phyloP scores from a whole-genome alignment of 1,140 invertebrate genomes.

The Bactericera cockerelli region DNA sequence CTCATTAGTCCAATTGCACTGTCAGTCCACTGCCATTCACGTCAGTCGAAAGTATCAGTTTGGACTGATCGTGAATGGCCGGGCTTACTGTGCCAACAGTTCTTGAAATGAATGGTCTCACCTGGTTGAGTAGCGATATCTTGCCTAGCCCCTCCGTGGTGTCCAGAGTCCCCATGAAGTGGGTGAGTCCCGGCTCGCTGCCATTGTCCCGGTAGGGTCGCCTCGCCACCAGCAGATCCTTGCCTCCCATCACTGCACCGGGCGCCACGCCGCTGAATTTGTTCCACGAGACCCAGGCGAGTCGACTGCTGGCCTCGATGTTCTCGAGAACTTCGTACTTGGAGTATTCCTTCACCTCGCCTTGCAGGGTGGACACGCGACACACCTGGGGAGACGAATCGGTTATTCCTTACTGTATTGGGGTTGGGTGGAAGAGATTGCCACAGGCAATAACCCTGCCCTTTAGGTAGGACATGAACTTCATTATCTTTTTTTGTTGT shows the following conservation, averaged over 20 bases:
- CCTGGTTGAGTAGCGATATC: conserved; percentile 45
- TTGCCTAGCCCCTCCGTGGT: conserved; percentile 42
- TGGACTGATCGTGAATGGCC: no score
- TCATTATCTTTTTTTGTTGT: no score
- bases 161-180: conserved; percentile 50
- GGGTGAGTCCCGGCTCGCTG: conserved; percentile 26
- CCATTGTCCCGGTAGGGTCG: conserved; percentile 25
- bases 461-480: no score
- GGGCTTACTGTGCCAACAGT: no score
- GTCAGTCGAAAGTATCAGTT: no score
- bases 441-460: no score
- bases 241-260: conserved; percentile 44
- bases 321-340: conserved; percentile 60
- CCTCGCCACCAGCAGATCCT: conserved; percentile 35
- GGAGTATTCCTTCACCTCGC: conserved; percentile 38
- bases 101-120: no score
- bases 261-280: conserved; percentile 41
- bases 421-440: no score
- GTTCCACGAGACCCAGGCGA: conserved; percentile 53
- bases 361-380: conserved; percentile 39
- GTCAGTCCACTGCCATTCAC: no score
- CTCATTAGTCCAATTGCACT: no score
- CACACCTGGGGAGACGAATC: background rate
- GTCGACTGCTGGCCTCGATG: conserved; percentile 51
- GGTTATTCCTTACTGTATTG: no score